A percentile compares a stretch with the other conserved stretches of the same genome.
phyloP scores from a whole-genome alignment of 2,797 vertebrate species.

The Hoplostethus atlanticus region DNA sequence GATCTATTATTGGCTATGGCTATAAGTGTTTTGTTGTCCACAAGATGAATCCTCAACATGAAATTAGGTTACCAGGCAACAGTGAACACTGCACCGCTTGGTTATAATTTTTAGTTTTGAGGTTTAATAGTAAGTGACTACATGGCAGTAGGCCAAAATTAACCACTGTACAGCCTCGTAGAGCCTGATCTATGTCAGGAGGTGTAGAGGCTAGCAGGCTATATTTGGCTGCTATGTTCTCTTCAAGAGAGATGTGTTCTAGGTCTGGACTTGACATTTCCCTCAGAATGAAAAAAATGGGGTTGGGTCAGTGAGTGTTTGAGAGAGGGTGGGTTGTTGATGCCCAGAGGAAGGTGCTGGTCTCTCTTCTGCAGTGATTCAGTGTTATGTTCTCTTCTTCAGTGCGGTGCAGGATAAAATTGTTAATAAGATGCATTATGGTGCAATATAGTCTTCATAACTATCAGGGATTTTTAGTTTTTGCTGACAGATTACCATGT shows the following conservation, averaged over 20 bases:
- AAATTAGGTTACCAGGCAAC: conserved; percentile 82
- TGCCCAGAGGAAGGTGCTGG: conserved; percentile 70
- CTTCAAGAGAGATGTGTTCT: conserved; percentile 74
- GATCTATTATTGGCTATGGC: conserved; percentile 75
- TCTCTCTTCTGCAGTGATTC: conserved; percentile 55
- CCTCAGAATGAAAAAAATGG: conserved; percentile 76
- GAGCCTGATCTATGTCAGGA: conserved; percentile 75
- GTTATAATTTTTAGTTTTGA: conserved; percentile 78
- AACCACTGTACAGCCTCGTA: conserved; percentile 65
- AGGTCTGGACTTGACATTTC: conserved; percentile 81
- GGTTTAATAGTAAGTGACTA: conserved; percentile 78
- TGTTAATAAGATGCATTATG: conserved; percentile 32
- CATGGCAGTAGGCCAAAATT: conserved; percentile 76
- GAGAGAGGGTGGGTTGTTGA: conserved; percentile 64
- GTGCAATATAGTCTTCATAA: conserved; percentile 24
- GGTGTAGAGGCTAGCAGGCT: conserved; percentile 63
- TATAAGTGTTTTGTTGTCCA: conserved; percentile 78
- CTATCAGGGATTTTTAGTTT: too few relatives aligned
- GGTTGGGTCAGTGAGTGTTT: conserved; percentile 79
- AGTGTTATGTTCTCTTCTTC: conserved; percentile 54
- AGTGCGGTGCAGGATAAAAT: conserved; percentile 11
- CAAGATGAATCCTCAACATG: conserved; percentile 78
- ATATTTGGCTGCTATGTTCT: conserved; percentile 81
- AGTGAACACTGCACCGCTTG: conserved; percentile 65
- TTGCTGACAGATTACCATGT: neutral